A percentile compares a stretch with the other conserved stretches of the same genome.
phyloP scores from a whole-genome alignment of 2,797 vertebrate genomes.

The Hephaestus fuliginosus region DNA sequence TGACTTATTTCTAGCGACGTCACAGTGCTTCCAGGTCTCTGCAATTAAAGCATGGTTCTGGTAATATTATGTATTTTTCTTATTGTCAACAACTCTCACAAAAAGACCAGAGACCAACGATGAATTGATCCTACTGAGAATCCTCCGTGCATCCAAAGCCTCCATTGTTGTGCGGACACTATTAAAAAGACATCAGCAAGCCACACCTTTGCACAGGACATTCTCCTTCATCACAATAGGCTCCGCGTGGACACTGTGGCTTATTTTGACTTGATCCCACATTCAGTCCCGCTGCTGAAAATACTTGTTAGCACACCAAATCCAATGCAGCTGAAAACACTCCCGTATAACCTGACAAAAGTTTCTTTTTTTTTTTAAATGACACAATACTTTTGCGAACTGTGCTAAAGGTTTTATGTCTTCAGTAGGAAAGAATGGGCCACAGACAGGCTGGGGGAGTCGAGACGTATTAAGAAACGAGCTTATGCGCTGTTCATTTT shows the following conservation, averaged over 20 bases:
- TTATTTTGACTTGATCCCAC: constrained; percentile 4
- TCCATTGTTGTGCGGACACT: neutral
- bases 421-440: neutral
- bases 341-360: neutral
- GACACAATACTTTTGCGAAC: neutral
- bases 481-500: constrained; percentile 11
- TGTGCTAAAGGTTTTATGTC: constrained; percentile 1
- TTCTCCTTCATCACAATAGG: neutral
- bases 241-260: neutral
- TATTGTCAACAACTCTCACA: neutral
- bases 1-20: neutral
- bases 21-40: neutral
- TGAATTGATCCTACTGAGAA: neutral
- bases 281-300: neutral
- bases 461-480: neutral
- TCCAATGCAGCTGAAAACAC: neutral
- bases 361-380: neutral
- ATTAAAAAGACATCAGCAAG: neutral
- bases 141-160: neutral
- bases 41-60: neutral
- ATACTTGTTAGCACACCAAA: neutral
- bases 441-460: constrained; percentile 5
- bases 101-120: neutral
- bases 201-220: neutral
- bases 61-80: neutral